phyloP scores from a whole-genome alignment of 2,113 vertebrate species.

The Pipa parva region DNA sequence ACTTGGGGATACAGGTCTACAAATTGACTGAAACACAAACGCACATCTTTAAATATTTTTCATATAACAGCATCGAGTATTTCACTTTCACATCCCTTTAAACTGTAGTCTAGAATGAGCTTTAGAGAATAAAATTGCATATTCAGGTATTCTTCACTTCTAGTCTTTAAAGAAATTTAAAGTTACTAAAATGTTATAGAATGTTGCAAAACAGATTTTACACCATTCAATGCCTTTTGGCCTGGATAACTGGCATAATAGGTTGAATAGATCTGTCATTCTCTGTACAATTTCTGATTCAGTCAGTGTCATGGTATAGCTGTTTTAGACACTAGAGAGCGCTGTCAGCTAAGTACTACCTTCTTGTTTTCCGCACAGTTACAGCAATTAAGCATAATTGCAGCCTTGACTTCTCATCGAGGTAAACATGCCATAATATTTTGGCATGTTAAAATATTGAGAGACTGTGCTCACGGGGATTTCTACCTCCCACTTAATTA shows the following conservation, averaged over 20 bases:
- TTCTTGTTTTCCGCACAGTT: constrained; percentile 3
- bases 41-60: too few species aligned
- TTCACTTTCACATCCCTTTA: too few species aligned
- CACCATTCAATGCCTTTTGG: not conserved
- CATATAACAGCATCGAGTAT: too few species aligned
- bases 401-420: constrained; percentile 4
- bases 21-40: too few species aligned
- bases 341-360: not conserved
- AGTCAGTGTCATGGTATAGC: too few species aligned
- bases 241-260: not conserved
- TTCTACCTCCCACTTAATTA: constrained; percentile 57
- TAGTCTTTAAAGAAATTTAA: too few species aligned
- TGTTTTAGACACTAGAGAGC: not conserved
- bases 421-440: constrained; percentile 49
- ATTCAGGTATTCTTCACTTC: too few species aligned
- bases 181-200: not conserved
- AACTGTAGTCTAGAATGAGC: too few species aligned
- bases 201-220: not conserved
- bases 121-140: too few species aligned
- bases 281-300: not conserved
- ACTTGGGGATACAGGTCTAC: too few species aligned
- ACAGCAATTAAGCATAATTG: constrained; percentile 31
- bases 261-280: not conserved
- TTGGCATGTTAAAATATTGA: constrained; percentile 57
- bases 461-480: constrained; percentile 54